Conservation (phyloP, 2,113 vertebrate species). For the Myxocyprinus asiaticus region DNA sequence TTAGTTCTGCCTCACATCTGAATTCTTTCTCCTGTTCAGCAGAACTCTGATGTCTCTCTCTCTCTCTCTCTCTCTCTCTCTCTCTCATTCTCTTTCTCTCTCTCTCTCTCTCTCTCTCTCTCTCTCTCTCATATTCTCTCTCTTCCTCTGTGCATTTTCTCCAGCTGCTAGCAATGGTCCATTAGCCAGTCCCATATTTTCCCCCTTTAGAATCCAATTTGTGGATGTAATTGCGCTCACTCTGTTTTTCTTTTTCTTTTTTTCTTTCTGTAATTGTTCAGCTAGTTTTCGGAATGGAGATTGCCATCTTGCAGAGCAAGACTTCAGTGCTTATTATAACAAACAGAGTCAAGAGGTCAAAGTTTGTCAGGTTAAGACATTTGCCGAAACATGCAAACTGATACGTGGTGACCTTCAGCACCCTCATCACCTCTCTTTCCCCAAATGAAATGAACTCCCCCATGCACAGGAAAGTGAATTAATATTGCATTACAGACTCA, state of each 20-base stretch:
- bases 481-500: constrained; percentile 53
- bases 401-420: constrained; percentile 30
- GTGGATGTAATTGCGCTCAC: constrained; percentile 56
- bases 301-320: constrained; percentile 36
- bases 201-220: constrained; percentile 59
- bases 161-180: constrained; percentile 57
- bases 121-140: too few relatives aligned
- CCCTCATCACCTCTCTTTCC: constrained; percentile 19
- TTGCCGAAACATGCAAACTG: constrained; percentile 3
- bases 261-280: constrained; percentile 47
- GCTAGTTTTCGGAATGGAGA: constrained; percentile 42
- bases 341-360: constrained; percentile 30
- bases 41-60: constrained; percentile 23
- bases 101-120: too few relatives aligned
- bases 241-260: constrained; percentile 6
- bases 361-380: background rate
- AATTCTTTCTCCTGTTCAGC: constrained; percentile 50
- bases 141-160: constrained; percentile 9
- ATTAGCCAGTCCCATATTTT: constrained; percentile 51
- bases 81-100: too few relatives aligned
- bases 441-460: background rate
- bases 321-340: constrained; percentile 18
- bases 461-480: constrained; percentile 50
- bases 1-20: constrained; percentile 40
- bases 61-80: constrained; percentile 10